phyloP scores from a whole-genome alignment of 1,140 invertebrate genomes.

The Sweltsa coloradensis region DNA sequence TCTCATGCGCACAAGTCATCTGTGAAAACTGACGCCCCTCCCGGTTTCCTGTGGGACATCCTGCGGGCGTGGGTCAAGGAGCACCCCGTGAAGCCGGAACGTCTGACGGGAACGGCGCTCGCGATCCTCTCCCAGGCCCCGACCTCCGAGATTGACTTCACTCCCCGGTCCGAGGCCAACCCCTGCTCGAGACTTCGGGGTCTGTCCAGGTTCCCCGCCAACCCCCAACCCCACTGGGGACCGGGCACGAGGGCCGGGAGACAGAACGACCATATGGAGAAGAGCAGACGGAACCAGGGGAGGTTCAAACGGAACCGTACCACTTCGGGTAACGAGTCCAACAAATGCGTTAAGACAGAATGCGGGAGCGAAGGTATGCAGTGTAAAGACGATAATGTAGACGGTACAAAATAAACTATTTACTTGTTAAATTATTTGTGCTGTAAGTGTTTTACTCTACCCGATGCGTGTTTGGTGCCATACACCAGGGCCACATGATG shows the following conservation, averaged over 20 bases:
- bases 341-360: too few species aligned
- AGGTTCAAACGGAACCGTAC: slow-evolving; percentile 26
- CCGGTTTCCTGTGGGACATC: slow-evolving; percentile 84
- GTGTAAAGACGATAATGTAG: too few species aligned
- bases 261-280: slow-evolving; percentile 48
- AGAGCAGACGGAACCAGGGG: slow-evolving; percentile 45
- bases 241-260: slow-evolving; percentile 62
- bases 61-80: slow-evolving; percentile 65
- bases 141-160: slow-evolving; percentile 46
- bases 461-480: too few species aligned
- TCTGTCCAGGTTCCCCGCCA: slow-evolving; percentile 70
- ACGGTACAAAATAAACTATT: too few species aligned
- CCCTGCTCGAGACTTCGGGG: slow-evolving; percentile 61
- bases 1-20: slow-evolving; percentile 82
- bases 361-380: too few species aligned
- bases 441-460: too few species aligned
- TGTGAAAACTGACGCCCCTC: slow-evolving; percentile 89
- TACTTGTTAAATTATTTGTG: too few species aligned
- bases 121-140: slow-evolving; percentile 42
- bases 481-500: too few species aligned
- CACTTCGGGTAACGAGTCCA: too few species aligned
- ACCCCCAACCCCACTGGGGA: slow-evolving; percentile 80
- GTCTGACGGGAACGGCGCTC: slow-evolving; percentile 36
- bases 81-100: slow-evolving; percentile 42
- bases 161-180: slow-evolving; percentile 58